A percentile compares a stretch with the other conserved stretches of the same genome.
phyloP scores from a whole-genome alignment of 2,888 invertebrate species.

The Scaptomyza reducta region DNA sequence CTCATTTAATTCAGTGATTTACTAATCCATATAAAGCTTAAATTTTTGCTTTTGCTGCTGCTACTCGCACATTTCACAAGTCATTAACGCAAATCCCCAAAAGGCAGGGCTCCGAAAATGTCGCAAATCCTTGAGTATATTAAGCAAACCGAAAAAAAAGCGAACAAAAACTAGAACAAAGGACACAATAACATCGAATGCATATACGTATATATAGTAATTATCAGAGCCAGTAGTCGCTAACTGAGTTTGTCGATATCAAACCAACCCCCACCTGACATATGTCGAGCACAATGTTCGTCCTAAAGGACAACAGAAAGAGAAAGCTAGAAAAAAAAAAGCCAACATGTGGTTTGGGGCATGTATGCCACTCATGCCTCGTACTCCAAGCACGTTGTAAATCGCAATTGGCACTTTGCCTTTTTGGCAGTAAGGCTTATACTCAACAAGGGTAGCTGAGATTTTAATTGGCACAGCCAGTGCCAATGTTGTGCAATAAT shows the following conservation, averaged over 20 bases:
- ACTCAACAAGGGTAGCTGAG: slow-evolving; percentile 4
- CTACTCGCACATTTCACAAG: slow-evolving; percentile 64
- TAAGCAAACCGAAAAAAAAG: slow-evolving; percentile 22
- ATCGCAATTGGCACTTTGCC: slow-evolving; percentile 53
- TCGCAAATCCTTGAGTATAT: slow-evolving; percentile 51
- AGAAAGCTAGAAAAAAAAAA: slow-evolving; percentile 13
- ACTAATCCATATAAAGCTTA: slow-evolving; percentile 43
- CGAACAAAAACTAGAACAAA: too few relatives aligned
- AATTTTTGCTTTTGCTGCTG: slow-evolving; percentile 34
- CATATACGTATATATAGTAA: slow-evolving; percentile 43
- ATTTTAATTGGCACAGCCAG: slow-evolving; percentile 58
- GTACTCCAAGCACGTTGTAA: slow-evolving; percentile 31
- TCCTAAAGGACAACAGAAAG: slow-evolving; percentile 3
- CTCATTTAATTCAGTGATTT: slow-evolving; percentile 26
- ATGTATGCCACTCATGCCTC: not conserved
- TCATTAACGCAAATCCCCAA: slow-evolving; percentile 69
- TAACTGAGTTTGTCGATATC: slow-evolving; percentile 49
- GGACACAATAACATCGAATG: slow-evolving; percentile 18
- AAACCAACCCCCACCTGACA: slow-evolving; percentile 1
- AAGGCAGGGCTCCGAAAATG: slow-evolving; percentile 23
- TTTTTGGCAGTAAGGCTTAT: slow-evolving; percentile 41
- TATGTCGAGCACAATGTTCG: slow-evolving; percentile 2
- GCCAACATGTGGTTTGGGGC: slow-evolving; percentile 51
- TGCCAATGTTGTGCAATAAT: slow-evolving; percentile 47
- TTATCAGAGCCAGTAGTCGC: slow-evolving; percentile 36